These are phyloP conservation scores for Callithrix jacchus DNA, from an alignment of 2,113 vertebrate genomes.

Conservation along the genomic window DNA sequence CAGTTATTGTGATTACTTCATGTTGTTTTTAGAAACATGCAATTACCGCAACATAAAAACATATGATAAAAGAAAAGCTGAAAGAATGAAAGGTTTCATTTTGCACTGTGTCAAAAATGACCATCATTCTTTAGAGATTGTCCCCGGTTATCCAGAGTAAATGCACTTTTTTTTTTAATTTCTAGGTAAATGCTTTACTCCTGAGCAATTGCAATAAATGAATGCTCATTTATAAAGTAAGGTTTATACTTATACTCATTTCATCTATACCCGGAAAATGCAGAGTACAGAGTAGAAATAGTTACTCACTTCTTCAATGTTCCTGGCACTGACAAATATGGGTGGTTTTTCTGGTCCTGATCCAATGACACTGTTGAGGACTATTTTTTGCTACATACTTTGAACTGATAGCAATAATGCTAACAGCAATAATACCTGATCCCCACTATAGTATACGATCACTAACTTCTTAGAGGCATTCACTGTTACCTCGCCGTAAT, in stretches of 20 bases:
- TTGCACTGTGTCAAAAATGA: not conserved
- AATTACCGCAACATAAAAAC: not conserved
- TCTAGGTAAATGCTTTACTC: not conserved
- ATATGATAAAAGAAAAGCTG: not conserved
- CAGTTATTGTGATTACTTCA: not conserved
- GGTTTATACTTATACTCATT: no score
- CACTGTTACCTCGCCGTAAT: not conserved
- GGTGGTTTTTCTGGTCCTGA: not conserved
- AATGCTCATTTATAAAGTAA: conserved; percentile 24
- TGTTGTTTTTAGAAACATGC: not conserved
- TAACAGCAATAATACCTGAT: not conserved
- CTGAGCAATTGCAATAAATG: not conserved
- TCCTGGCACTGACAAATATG: not conserved
- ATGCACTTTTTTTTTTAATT: not conserved
- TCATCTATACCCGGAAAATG: not conserved
- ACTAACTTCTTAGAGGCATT: not conserved
- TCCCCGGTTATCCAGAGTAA: accelerated
- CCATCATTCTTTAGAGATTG: not conserved
- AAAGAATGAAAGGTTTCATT: not conserved
- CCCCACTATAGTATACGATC: not conserved
- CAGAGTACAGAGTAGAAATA: accelerated
- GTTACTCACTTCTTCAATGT: not conserved
- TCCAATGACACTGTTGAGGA: not conserved
- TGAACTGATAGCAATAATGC: not conserved
- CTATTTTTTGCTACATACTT: not conserved